Base-by-base conservation (phyloP, 2,797 vertebrate species). In the Pseudomugil gertrudae region DNA sequence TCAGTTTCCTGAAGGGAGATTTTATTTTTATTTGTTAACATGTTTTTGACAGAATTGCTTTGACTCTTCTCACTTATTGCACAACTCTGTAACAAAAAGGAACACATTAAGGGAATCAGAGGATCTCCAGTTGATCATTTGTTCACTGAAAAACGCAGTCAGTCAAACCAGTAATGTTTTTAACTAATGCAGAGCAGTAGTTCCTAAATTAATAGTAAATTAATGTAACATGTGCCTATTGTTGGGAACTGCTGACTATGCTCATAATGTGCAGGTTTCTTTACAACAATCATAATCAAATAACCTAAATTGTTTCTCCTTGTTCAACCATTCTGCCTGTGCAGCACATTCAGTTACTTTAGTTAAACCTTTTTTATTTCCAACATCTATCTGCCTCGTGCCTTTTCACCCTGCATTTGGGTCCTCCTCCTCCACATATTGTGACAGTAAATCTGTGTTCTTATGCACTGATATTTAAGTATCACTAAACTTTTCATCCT, bases 1-100 rank as follows among this genome's bases (percentile, higher is more conserved):
- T 89, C 71, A 57, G 76, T 73, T 86, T 79, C 65, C 85, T 78
- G 78, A 0, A 63, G 83, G 86, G 85, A 79, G 73, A 76, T 69
- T 3, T 43, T n/a, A 14, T 26, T 14, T 11, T 21, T 23, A 23
- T 45, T 2, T 43, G 1, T 40, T 17, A 7, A 6, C 2, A 19
- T 80, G 52, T 53, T 75, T 86, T 85, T 85, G 84, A 87, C 74
- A 75, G 78, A 66, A 66, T 50, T 23, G 68, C 86, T 74, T 85
- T 81, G 81, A 85, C 82, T 89, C 72, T 73, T 72, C 71, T 85
- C 67, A 77, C 90, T 86, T 73, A 82, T 85, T 87, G 88, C 76
- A 48, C 29, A 75, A 64, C 63, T 74, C 62, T 73, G 58, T 50
- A 69, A 40, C 9, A 11, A 2, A 13, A 19, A 19, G 47, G 48